A percentile compares a stretch with the other conserved stretches of the same genome.
Conservation (phyloP, 2,888 invertebrate genomes). For the Stenotaenia linearis region DNA sequence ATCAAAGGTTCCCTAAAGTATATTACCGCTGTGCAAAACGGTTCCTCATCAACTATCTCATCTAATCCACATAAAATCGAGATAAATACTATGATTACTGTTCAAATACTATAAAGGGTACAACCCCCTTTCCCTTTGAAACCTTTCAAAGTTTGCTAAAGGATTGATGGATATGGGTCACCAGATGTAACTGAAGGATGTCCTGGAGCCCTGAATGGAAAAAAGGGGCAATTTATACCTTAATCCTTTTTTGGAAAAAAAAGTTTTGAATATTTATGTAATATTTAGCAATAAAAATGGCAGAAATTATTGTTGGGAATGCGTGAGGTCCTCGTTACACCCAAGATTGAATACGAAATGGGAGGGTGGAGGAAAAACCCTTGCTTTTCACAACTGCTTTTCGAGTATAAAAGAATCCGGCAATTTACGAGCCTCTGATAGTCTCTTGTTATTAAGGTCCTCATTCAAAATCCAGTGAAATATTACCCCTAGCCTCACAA, state of each 20-base stretch:
- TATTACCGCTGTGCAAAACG: background rate
- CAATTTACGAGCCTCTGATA: conserved; percentile 26
- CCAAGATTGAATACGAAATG: background rate
- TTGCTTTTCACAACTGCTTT: background rate
- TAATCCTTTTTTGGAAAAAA: background rate
- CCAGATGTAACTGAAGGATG: background rate
- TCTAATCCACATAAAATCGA: conserved; percentile 21
- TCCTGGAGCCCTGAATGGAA: background rate
- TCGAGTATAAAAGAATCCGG: background rate
- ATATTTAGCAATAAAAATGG: background rate
- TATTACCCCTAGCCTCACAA: conserved; percentile 14
- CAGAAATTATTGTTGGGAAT: background rate
- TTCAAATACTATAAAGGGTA: background rate
- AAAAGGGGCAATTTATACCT: background rate
- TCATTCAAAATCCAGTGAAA: conserved; percentile 10
- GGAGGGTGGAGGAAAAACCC: background rate
- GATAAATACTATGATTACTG: background rate
- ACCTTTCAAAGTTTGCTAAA: background rate
- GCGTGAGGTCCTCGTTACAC: background rate
- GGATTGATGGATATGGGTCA: background rate
- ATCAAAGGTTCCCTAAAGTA: background rate
- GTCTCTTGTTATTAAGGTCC: conserved; percentile 17
- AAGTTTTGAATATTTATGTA: background rate
- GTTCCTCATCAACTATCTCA: background rate
- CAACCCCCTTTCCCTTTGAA: background rate